phyloP scores from a whole-genome alignment of 2,113 vertebrate genomes.

The Caranx melampygus region DNA sequence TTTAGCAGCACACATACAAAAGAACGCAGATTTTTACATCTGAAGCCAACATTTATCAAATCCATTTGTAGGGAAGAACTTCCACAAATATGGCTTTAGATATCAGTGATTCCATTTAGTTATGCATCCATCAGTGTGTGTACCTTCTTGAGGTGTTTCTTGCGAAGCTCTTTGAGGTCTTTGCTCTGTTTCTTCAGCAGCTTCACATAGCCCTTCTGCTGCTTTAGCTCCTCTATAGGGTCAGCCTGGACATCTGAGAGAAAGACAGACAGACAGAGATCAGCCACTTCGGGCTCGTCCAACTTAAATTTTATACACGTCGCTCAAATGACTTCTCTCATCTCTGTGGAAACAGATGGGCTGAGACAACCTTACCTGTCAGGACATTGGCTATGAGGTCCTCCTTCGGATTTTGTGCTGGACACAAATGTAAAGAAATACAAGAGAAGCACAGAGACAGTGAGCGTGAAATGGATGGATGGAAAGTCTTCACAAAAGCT shows the following conservation, averaged over 20 bases:
- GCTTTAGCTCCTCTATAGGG: conserved; percentile 83
- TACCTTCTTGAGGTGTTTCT: conserved; percentile 89
- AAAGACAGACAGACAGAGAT: conserved; percentile 1
- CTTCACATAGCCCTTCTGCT: conserved; percentile 86
- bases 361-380: conserved; percentile 82
- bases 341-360: conserved; percentile 13
- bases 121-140: background rate
- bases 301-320: background rate
- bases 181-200: conserved; percentile 87
- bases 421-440: conserved; percentile 44
- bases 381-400: conserved; percentile 87
- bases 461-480: conserved; percentile 52
- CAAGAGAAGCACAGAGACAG: conserved; percentile 35
- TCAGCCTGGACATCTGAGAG: conserved; percentile 80
- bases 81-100: background rate
- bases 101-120: background rate
- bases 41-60: background rate
- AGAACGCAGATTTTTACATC: background rate
- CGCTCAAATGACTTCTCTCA: background rate
- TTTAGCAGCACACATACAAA: background rate
- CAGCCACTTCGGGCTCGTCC: no score
- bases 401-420: conserved; percentile 82
- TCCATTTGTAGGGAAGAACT: background rate
- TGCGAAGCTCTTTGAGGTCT: conserved; percentile 87
- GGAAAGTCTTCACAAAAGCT: background rate